Conservation (phyloP, 2,113 vertebrate species). For the Gila orcuttii region DNA sequence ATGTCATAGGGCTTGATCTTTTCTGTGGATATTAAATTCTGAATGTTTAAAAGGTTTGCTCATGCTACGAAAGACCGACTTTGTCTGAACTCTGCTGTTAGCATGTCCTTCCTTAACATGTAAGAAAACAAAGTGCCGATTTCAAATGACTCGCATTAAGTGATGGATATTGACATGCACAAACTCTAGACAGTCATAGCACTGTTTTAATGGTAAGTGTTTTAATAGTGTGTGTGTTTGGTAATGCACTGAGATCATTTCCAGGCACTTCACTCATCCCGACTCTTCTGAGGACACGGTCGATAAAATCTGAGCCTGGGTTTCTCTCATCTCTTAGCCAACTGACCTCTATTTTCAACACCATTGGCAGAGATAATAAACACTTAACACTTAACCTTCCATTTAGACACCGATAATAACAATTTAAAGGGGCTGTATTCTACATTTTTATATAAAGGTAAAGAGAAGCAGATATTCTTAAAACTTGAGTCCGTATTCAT, state of each 20-base stretch:
- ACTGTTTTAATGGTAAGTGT: background rate
- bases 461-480: background rate
- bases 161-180: slow-evolving; percentile 6
- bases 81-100: background rate
- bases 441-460: background rate
- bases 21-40: background rate
- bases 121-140: background rate
- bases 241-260: slow-evolving; percentile 28
- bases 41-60: background rate
- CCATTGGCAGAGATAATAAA: slow-evolving; percentile 16
- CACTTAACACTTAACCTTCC: background rate
- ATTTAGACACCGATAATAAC: background rate
- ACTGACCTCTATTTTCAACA: slow-evolving; percentile 34
- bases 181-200: background rate
- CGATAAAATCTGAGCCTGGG: background rate
- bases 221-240: background rate
- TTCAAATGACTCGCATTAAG: slow-evolving; percentile 4
- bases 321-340: slow-evolving; percentile 7
- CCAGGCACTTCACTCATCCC: slow-evolving; percentile 40
- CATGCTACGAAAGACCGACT: background rate
- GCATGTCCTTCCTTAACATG: background rate
- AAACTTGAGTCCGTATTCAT: slow-evolving; percentile 19
- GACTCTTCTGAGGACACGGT: background rate
- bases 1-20: background rate
- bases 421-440: background rate